These are phyloP conservation scores for Cynopterus sphinx DNA, from an alignment of 2,797 vertebrate genomes.

Conservation along the genomic window DNA sequence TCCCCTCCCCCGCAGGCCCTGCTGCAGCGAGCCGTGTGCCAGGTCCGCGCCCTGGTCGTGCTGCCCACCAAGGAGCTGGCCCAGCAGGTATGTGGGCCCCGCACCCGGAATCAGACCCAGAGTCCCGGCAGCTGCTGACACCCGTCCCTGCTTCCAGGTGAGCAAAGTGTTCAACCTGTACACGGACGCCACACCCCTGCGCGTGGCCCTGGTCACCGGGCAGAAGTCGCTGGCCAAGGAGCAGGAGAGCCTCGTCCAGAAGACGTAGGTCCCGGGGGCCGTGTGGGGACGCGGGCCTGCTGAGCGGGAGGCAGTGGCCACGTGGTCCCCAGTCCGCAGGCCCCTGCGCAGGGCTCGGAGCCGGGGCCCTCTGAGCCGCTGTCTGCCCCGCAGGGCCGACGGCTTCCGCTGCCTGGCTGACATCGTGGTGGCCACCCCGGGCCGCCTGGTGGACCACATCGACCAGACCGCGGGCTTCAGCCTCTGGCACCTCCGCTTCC, in stretches of 20 bases:
- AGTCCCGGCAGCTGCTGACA: not conserved
- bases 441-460: constrained; percentile 96
- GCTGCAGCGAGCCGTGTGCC: constrained; percentile 89
- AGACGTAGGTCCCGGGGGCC: constrained; percentile 84
- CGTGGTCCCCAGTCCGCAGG: no score
- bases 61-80: constrained; percentile 97
- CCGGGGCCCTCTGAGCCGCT: not conserved
- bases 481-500: constrained; percentile 92
- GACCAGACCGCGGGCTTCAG: constrained; percentile 90
- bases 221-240: constrained; percentile 93
- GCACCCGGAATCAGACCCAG: rapidly evolving
- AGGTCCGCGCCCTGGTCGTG: constrained; percentile 91
- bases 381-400: constrained; percentile 73
- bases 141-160: constrained; percentile 85
- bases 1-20: constrained; percentile 85
- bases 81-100: constrained; percentile 89
- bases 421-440: constrained; percentile 95
- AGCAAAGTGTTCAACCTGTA: constrained; percentile 93
- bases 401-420: constrained; percentile 91
- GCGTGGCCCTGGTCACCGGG: constrained; percentile 91
- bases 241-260: constrained; percentile 89
- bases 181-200: constrained; percentile 89
- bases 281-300: rapidly evolving
- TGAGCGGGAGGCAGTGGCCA: not conserved
- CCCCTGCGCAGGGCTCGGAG: not conserved